Conservation (phyloP, 2,888 invertebrate species). For the Drosophila parthenogenetica region DNA sequence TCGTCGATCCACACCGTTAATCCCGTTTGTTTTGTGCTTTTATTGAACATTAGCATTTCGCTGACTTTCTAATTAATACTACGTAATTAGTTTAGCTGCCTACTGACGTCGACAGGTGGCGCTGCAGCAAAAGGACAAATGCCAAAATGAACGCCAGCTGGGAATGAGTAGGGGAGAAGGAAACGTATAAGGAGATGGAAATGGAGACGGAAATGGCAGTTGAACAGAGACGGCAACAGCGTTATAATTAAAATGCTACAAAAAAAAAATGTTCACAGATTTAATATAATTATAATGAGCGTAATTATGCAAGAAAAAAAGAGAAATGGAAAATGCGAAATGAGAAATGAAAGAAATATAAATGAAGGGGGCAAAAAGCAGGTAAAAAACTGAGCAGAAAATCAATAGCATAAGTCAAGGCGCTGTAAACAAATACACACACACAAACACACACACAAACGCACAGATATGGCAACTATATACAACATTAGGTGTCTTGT, state of each 20-base stretch:
- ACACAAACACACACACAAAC: constrained; percentile 5
- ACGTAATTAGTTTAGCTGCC: constrained; percentile 71
- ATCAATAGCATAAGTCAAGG: constrained; percentile 60
- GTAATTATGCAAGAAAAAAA: constrained; percentile 62
- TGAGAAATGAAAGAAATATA: background rate
- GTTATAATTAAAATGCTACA: constrained; percentile 69
- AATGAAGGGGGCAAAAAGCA: constrained; percentile 19
- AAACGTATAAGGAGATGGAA: background rate
- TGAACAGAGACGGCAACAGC: constrained; percentile 19
- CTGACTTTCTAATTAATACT: constrained; percentile 72
- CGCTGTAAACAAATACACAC: constrained; percentile 23
- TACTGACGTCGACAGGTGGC: constrained; percentile 55
- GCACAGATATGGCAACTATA: constrained; percentile 2
- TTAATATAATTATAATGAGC: constrained; percentile 77
- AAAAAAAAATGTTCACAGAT: constrained; percentile 57
- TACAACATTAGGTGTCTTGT: constrained; percentile 38
- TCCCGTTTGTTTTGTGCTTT: constrained; percentile 5
- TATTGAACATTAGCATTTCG: constrained; percentile 54
- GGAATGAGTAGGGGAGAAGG: background rate
- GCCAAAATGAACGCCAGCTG: constrained; percentile 14
- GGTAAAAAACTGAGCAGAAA: constrained; percentile 32
- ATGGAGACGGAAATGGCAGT: background rate
- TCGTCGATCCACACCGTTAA: background rate
- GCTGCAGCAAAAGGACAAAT: constrained; percentile 45
- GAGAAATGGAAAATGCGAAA: background rate